Percentiles rank a stretch among this genome's conserved stretches.
phyloP scores from a whole-genome alignment of 1,140 invertebrate genomes.

The Acyrthosiphon pisum region DNA sequence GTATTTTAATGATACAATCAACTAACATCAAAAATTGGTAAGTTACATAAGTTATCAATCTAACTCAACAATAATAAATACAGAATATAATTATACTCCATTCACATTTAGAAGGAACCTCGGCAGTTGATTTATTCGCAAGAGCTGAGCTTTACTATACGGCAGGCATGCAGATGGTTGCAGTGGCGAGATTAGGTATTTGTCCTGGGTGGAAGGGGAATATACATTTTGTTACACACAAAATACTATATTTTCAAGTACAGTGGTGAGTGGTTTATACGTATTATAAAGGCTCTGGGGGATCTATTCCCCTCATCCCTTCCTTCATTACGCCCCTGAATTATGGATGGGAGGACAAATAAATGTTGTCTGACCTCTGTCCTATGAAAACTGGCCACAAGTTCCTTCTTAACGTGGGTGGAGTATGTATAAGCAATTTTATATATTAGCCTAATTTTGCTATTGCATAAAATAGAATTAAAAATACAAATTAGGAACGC shows the following conservation, averaged over 20 bases:
- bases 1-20: background rate
- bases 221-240: no score
- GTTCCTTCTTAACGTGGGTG: background rate
- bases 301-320: no score
- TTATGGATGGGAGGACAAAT: background rate
- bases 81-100: background rate
- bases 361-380: background rate
- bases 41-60: background rate
- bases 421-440: background rate
- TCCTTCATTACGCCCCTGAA: no score
- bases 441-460: background rate
- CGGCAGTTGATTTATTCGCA: no score
- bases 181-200: background rate
- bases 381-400: background rate
- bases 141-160: background rate
- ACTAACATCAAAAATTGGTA: background rate
- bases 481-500: conserved; percentile 31
- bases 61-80: conserved; percentile 6
- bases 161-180: background rate
- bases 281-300: no score
- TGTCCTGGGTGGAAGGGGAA: no score
- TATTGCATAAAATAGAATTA: background rate
- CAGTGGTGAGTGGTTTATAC: no score
- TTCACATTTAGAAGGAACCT: background rate
- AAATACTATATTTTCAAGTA: no score